Evolutionary conservation across 2,888 invertebrate species (phyloP).

Genomic region (Thymelicus acteon): DNA sequence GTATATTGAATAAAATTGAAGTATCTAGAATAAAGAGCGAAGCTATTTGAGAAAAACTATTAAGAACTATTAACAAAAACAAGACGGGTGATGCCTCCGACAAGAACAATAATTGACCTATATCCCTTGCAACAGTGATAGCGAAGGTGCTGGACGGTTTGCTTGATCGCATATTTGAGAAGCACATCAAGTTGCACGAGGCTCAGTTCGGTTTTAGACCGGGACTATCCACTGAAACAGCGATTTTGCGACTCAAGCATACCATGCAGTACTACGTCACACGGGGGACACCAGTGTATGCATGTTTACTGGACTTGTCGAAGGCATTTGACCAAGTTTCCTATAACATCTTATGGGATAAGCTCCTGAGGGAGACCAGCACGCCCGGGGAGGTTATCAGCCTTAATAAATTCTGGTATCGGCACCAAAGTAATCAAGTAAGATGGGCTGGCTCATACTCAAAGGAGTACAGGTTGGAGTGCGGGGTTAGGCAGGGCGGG

Average conservation of each 20-base stretch:
- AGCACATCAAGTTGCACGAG: slow-evolving; percentile 18
- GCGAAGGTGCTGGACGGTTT: slow-evolving; percentile 36
- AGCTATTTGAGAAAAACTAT: no score
- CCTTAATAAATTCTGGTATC: slow-evolving; percentile 17
- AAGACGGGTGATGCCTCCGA: slow-evolving; percentile 11
- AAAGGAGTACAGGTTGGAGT: slow-evolving; percentile 32
- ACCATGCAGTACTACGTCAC: slow-evolving; percentile 31
- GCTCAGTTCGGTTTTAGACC: no score
- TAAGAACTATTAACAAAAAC: no score
- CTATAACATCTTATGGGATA: slow-evolving; percentile 32
- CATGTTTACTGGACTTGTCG: slow-evolving; percentile 40
- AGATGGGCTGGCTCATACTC: slow-evolving; percentile 27
- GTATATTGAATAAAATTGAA: no score
- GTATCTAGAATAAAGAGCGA: no score
- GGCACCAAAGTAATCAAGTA: slow-evolving; percentile 26
- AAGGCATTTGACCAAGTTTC: slow-evolving; percentile 37
- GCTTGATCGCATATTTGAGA: slow-evolving; percentile 25
- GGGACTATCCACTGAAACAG: slow-evolving; percentile 43
- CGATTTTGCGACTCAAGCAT: slow-evolving; percentile 40
- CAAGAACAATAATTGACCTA: slow-evolving; percentile 1
- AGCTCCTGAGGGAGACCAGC: slow-evolving; percentile 3
- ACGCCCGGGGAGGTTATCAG: not conserved
- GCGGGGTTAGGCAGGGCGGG: slow-evolving; percentile 38
- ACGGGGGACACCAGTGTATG: slow-evolving; percentile 33
- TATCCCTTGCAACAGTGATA: not conserved